Base-by-base conservation (phyloP, 2,888 invertebrate genomes). In the Oconnorella tubifera region DNA sequence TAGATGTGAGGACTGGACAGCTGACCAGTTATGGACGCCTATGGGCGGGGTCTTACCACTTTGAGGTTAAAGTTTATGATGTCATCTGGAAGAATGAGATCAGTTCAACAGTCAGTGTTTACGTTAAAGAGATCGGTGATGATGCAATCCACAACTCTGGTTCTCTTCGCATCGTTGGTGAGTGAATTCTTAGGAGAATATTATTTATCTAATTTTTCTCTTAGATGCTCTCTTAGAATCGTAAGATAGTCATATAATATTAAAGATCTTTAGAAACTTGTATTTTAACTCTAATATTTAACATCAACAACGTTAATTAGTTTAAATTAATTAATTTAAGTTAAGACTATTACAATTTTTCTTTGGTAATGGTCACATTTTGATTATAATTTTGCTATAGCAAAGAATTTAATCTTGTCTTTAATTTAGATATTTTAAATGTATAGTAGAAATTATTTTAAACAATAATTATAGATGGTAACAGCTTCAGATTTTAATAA, bases 91-190 rank as follows among this genome's bases (percentile, higher is more conserved):
- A 76, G 31, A 94, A 95, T 82, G 92, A 95, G 81, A 93, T 96
- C 0, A 90, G 90, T 0, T 96, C 96, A n/a, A 95, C 95, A 81
- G 69, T 72, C 28, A 68, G 59, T 10, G 66, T 72, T 31, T 59
- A 25, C 19, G 96, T 99, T 0, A 91, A 92, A 0, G 92, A 92
- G 80, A 94, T 99, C 23, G 50, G 50, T n/a, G 60, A 60, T 29
- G 95, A 96, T 75, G 96, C 97, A n/a, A 92, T 99, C 23, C 86
- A 91, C 57, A 97, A 96, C 83, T 95, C 96, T 0, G 97, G 97
- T 1, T 97, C 96, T 0, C 89, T 98, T 62, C 85, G 97, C 72
- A 88, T 98, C 78, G 69, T 72, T 70, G 83, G 82, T 82, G 68
- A 2, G 56, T n/a, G 29, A 40, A 40, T 40, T n/a, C n/a, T n/a